Base-by-base conservation (phyloP, 2,888 invertebrate species). In the Coremacera marginata region DNA sequence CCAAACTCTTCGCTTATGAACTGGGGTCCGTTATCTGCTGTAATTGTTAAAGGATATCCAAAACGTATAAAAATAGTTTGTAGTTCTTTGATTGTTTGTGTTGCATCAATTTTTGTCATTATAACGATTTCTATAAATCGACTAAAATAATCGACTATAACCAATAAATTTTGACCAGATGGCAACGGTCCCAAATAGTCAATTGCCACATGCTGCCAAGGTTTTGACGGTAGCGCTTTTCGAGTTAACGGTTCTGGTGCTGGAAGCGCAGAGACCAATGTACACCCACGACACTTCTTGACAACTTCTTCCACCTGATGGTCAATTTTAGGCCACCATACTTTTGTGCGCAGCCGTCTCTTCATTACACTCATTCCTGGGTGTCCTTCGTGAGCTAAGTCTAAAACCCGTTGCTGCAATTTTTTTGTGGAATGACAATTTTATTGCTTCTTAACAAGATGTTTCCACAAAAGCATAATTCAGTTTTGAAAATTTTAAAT, bases 121-220 rank as follows among this genome's bases (percentile, higher is more conserved):
- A 78, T 75, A 27, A 75, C 75, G 5, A 78, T 65, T 63, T 78
- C 76, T 7, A 78, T 27, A 49, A 72, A 75, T 19, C 76, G 71
- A 27, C 77, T 77, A 52, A 25, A 77, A 52, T 78, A 78, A 71
- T 79, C 70, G 62, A 79, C 49, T 65, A 74, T n/a, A 57, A 77
- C 74, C 34, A 75, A 37, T n/a, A 77, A 62, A 22, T 81, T 79
- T 44, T 62, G 34, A 8, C 60, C 62, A 49, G 75, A 74, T 51
- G 75, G 82, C 73, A 84, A 70, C 19, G 82, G 83, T 16, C 82
- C 84, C 72, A 83, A 51, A 52, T 82, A 83, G 75, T 83, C 84
- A 9, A 84, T 79, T 16, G 84, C 81, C 14, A 83, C 75, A 70
- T 79, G 55, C 57, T 31, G 31, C 31, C 3, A 31, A 31, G 31